Base-by-base conservation (phyloP, 2,797 vertebrate genomes). In the Cossypha heuglini region DNA sequence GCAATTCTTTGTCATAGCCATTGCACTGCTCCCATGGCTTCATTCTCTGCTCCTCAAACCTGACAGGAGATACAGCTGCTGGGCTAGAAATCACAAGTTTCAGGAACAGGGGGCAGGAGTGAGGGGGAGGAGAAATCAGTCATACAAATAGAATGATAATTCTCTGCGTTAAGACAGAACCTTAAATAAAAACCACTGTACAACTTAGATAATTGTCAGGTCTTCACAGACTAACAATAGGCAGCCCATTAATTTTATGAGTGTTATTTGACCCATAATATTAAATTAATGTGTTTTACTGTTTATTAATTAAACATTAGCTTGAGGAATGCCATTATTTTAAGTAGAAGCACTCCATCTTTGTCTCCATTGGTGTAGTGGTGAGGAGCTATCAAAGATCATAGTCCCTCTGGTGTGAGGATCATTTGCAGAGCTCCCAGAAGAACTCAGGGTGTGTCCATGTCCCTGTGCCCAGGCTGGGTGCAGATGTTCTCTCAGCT, bases 281-380 rank as follows among this genome's bases (percentile, higher is more conserved):
- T 62, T 31, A 75, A 85, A 86, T 71, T 21, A 76, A 79, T 71
- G 46, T 66, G 48, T 38, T 92, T 95, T 66, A 76, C 33, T 84
- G 46, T 93, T 88, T 95, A 86, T 88, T 93, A 95, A 88, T 88
- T 57, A 57, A 90, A 35, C 58, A 75, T 59, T 62, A 78, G 16
- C 71, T 74, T 72, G 61, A 87, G 46, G 54, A 85, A 58, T 83
- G 75, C 14, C 28, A 31, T 74, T 37, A 24, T 71, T 96, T 92
- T 54, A 58, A 64, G 72, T 11, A 67, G 78, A 37, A 95, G 25
- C 25, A 16, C 35, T 95, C 25, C 26, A 61, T 85, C 71, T 73
- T 59, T 82, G 25, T 55, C 92, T 82, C 35, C 38, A 2, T 8
- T 49, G 43, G 7, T 37, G 16, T 0, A 18, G 55, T 33, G 57